Percentiles rank a stretch among this genome's conserved stretches.
Evolutionary conservation across 2,797 vertebrate species (phyloP).

Genomic region (Ctenosaura bakeri): DNA sequence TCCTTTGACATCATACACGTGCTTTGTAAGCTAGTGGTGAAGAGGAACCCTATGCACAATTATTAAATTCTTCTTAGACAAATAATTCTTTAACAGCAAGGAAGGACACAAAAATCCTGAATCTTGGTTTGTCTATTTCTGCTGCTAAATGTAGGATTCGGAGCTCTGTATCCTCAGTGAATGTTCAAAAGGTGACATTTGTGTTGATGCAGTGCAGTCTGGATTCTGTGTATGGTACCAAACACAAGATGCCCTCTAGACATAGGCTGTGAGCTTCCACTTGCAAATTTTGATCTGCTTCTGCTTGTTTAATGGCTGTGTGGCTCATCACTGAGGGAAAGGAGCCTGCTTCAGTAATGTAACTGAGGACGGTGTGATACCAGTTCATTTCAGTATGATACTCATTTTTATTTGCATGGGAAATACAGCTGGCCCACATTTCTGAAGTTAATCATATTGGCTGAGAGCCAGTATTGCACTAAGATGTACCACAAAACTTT

Average conservation of each 20-base stretch:
- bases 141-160: neutral
- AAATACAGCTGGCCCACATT: neutral
- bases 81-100: neutral
- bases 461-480: too few species aligned
- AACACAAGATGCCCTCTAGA: neutral
- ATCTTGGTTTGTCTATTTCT: neutral
- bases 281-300: neutral
- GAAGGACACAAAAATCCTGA: neutral
- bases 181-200: constrained; percentile 2
- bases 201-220: neutral
- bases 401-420: neutral
- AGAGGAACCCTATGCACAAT: neutral
- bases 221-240: neutral
- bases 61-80: neutral
- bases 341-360: neutral
- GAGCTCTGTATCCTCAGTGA: neutral
- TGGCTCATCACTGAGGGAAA: neutral
- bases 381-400: neutral
- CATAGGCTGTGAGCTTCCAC: neutral
- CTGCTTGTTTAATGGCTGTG: neutral
- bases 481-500: too few species aligned
- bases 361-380: neutral
- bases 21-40: neutral
- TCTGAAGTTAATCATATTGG: neutral
- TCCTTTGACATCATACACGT: neutral